Base-by-base conservation (phyloP, 2,797 vertebrate genomes). In the Calcarius lapponicus region DNA sequence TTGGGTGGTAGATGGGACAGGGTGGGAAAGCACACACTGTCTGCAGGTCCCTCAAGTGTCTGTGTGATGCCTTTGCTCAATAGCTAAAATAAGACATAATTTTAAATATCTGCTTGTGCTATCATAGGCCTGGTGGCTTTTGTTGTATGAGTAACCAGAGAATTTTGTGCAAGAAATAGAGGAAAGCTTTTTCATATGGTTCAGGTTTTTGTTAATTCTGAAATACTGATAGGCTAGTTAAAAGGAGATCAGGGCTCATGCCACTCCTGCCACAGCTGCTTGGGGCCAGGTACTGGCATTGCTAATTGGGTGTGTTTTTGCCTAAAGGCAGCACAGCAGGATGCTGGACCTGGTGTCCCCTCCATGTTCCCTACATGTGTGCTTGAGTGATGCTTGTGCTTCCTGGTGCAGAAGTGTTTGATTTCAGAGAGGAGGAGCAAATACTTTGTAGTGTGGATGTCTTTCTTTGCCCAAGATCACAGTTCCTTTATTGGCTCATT, bases 1-100 rank as follows among this genome's bases (percentile, higher is more conserved):
- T 67, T 78, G 53, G 18, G 32, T 50, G 10, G 36, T 47, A 32
- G 19, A 42, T 72, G 26, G 48, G 50, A 36, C 19, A 29, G 36
- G 9, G 12, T 48, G 6, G 78, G 29, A 47, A 58, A 34, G 14
- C 0, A 0, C 19, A 2, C 1, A 0, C 11, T 65, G 21, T 61
- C 43, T 61, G 47, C 24, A 50, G 56, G 4, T 26, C 42, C 31
- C 45, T 67, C 6, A 2, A 11, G 21, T 78, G 28, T 58, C 50
- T 53, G 2, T 64, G 38, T 70, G 73, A 72, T 84, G 43, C 34
- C 29, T 81, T 91, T 89, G 25, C 32, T 86, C n/a, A 36, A 11
- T 7, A 54, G 51, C 47, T 71, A 42, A 88, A 92, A 36, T 50
- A 51, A 92, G 58, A 51, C 9, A 42, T n/a, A 51, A 72, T 81